A percentile compares a stretch with the other conserved stretches of the same genome.
Evolutionary conservation across 2,888 invertebrate genomes (phyloP).

Genomic region (Drosophila eohydei): DNA sequence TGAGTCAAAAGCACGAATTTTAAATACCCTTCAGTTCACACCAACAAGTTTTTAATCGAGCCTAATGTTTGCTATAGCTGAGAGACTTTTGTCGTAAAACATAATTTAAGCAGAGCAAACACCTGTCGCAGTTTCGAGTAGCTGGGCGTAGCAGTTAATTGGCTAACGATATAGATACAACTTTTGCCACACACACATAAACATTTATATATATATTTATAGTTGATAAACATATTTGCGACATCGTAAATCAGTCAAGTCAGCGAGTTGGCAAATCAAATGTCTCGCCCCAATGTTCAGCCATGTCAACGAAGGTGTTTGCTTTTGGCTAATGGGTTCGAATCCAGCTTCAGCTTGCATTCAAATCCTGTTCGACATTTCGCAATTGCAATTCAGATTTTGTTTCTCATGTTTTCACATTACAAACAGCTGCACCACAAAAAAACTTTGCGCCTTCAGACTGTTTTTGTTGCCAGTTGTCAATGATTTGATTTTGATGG

Average conservation of each 20-base stretch:
- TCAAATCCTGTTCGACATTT: slow-evolving; percentile 54
- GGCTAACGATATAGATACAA: slow-evolving; percentile 41
- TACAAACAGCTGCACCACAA: slow-evolving; percentile 9
- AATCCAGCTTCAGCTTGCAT: slow-evolving; percentile 25
- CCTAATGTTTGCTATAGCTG: neutral
- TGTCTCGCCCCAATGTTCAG: slow-evolving; percentile 44
- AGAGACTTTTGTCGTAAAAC: neutral
- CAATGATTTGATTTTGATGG: slow-evolving; percentile 61
- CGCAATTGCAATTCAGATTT: slow-evolving; percentile 47
- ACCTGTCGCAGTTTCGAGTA: slow-evolving; percentile 48
- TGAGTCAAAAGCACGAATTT: neutral
- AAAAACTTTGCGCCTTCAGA: slow-evolving; percentile 19
- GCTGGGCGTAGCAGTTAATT: slow-evolving; percentile 71
- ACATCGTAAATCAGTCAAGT: slow-evolving; percentile 69
- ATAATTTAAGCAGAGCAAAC: slow-evolving; percentile 36
- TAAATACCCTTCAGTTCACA: slow-evolving; percentile 13
- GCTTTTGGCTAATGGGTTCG: slow-evolving; percentile 65
- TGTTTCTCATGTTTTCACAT: slow-evolving; percentile 1
- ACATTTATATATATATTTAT: slow-evolving; percentile 5
- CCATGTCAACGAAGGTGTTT: slow-evolving; percentile 65
- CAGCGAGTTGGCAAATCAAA: slow-evolving; percentile 64
- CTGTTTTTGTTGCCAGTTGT: slow-evolving; percentile 33
- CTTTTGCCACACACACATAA: slow-evolving; percentile 13
- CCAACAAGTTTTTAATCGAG: neutral
- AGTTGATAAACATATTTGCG: slow-evolving; percentile 24